Conservation (phyloP, 2,888 invertebrate species). For the Papilio demoleus region DNA sequence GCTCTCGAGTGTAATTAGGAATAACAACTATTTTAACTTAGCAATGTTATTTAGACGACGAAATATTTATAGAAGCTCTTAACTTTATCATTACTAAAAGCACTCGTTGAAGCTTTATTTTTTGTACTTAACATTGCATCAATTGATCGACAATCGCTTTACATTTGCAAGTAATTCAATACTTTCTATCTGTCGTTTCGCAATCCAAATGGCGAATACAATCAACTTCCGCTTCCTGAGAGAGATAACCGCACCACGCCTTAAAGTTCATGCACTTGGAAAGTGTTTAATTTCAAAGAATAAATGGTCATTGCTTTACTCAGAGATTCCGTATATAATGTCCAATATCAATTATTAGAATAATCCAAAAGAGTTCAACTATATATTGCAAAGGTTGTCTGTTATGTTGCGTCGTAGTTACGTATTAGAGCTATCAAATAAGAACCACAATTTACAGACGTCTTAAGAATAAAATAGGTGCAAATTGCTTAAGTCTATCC, state of each 20-base stretch:
- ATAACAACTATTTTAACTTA: too few species aligned
- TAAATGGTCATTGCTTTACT: neutral
- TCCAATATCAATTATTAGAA: too few species aligned
- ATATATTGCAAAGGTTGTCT: too few species aligned
- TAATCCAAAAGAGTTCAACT: too few species aligned
- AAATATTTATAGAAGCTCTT: neutral
- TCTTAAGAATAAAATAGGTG: neutral
- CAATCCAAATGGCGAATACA: constrained; percentile 62
- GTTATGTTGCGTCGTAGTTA: too few species aligned
- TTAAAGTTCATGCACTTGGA: constrained; percentile 53
- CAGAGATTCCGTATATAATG: too few species aligned
- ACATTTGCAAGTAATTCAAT: constrained; percentile 64
- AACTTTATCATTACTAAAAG: constrained; percentile 5
- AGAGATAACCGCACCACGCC: constrained; percentile 73
- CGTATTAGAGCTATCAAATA: neutral
- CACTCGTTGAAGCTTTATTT: constrained; percentile 4
- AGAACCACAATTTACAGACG: neutral
- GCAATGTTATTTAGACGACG: too few species aligned
- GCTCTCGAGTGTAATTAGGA: too few species aligned
- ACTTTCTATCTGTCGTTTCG: constrained; percentile 59
- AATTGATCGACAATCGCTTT: constrained; percentile 40
- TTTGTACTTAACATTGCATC: constrained; percentile 10
- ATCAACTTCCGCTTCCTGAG: constrained; percentile 78
- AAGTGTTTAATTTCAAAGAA: constrained; percentile 12
- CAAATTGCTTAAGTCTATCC: neutral